Conservation (phyloP, 2,113 vertebrate genomes). For the Sarotherodon lohbergeri region DNA sequence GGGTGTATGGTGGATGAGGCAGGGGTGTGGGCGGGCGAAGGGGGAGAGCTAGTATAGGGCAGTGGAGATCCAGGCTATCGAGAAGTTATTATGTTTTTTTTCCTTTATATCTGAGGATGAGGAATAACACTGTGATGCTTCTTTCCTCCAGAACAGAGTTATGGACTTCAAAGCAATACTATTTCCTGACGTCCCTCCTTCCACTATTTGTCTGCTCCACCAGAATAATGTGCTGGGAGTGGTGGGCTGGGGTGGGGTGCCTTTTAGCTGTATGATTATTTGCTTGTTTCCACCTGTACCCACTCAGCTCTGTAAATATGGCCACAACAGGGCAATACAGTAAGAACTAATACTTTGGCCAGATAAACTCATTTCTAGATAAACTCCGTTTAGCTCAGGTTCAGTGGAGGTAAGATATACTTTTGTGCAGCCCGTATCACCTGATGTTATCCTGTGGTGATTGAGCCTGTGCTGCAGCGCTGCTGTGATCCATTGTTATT, state of each 20-base stretch:
- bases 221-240: slow-evolving; percentile 46
- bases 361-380: slow-evolving; percentile 30
- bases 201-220: slow-evolving; percentile 59
- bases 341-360: slow-evolving; percentile 16
- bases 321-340: background rate
- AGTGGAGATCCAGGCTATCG: slow-evolving; percentile 69
- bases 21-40: slow-evolving; percentile 39
- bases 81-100: slow-evolving; percentile 79
- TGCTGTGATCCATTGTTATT: slow-evolving; percentile 61
- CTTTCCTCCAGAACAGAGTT: slow-evolving; percentile 79
- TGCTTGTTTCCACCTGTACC: slow-evolving; percentile 43
- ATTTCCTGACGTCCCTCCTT: slow-evolving; percentile 59
- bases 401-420: slow-evolving; percentile 14
- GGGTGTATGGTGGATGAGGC: slow-evolving; percentile 63
- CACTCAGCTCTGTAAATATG: slow-evolving; percentile 35
- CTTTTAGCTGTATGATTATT: slow-evolving; percentile 48
- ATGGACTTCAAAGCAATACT: slow-evolving; percentile 75
- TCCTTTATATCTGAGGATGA: slow-evolving; percentile 78
- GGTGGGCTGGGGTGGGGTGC: background rate
- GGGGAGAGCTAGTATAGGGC: slow-evolving; percentile 29
- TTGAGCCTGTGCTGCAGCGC: slow-evolving; percentile 31
- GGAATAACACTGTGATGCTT: slow-evolving; percentile 80
- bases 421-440: slow-evolving; percentile 27
- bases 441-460: slow-evolving; percentile 48
- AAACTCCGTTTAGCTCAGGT: slow-evolving; percentile 27